These are phyloP conservation scores for Cosmopolites sordidus DNA, from an alignment of 2,888 invertebrate genomes.

Conservation along the genomic window DNA sequence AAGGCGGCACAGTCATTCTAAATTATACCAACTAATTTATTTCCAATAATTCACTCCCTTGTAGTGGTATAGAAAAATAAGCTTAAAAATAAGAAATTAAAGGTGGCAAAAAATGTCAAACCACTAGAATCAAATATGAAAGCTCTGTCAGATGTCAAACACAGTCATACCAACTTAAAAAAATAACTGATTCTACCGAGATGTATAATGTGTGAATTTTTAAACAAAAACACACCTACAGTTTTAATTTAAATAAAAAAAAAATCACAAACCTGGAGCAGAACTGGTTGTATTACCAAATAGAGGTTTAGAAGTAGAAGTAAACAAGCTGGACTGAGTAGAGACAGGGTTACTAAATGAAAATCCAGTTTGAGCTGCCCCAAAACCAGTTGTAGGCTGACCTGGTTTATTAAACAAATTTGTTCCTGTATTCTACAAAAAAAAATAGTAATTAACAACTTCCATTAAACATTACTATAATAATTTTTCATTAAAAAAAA, in stretches of 20 bases:
- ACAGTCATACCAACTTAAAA: too few relatives aligned
- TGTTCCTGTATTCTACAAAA: constrained; percentile 39
- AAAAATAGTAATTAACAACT: background rate
- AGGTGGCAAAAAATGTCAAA: too few relatives aligned
- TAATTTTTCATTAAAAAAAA: background rate
- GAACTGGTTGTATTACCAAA: constrained; percentile 35
- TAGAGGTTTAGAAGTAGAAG: constrained; percentile 39
- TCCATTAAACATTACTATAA: too few relatives aligned
- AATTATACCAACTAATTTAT: too few relatives aligned
- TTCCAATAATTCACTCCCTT: too few relatives aligned
- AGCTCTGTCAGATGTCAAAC: too few relatives aligned
- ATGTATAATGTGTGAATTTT: background rate
- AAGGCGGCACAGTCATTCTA: too few relatives aligned
- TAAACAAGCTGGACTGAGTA: constrained; percentile 35
- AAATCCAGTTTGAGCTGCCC: constrained; percentile 44
- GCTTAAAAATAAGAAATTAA: too few relatives aligned
- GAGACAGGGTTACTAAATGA: constrained; percentile 35
- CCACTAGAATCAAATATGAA: too few relatives aligned
- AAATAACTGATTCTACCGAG: background rate
- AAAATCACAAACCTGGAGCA: constrained; percentile 20
- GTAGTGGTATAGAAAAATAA: too few relatives aligned
- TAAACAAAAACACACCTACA: too few relatives aligned
- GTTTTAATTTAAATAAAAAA: constrained; percentile 21
- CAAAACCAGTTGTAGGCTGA: constrained; percentile 48
- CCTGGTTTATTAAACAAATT: constrained; percentile 49